phyloP scores from a whole-genome alignment of 1,140 invertebrate genomes.

The Chelonus insularis region DNA sequence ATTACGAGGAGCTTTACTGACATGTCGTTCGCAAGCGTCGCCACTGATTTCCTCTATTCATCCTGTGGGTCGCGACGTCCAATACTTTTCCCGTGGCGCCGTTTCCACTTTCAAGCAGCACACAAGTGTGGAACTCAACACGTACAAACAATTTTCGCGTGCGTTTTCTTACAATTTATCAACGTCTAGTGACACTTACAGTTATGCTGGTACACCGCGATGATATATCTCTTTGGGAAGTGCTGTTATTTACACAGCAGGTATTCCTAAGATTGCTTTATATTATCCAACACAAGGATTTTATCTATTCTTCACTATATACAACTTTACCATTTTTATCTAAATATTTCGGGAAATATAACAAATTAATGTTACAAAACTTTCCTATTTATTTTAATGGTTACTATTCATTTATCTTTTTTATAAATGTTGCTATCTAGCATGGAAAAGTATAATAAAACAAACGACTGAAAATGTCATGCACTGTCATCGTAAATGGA shows the following conservation, averaged over 20 bases:
- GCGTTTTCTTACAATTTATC: slow-evolving; percentile 12
- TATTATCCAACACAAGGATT: slow-evolving; percentile 13
- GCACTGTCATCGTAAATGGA: no score
- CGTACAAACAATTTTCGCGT: not conserved
- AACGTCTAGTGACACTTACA: slow-evolving; percentile 12
- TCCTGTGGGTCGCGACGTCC: not conserved
- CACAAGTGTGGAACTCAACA: not conserved
- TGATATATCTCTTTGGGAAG: slow-evolving; percentile 20
- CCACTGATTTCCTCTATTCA: slow-evolving; percentile 11
- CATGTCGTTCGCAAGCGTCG: slow-evolving; percentile 8
- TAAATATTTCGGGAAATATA: no score
- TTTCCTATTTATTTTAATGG: no score
- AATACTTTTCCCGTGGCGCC: slow-evolving; percentile 8
- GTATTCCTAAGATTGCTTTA: slow-evolving; percentile 2
- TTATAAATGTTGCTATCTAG: no score
- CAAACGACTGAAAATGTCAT: no score
- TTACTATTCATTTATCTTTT: no score
- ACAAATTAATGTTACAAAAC: no score
- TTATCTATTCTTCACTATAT: not conserved
- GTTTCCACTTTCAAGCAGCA: not conserved
- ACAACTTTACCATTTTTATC: not conserved
- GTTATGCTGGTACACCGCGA: slow-evolving; percentile 15
- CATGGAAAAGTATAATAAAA: no score
- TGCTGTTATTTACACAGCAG: slow-evolving; percentile 24
- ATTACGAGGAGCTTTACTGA: slow-evolving; percentile 7